phyloP scores from a whole-genome alignment of 2,113 vertebrate species.

The Phaetusa simplex region DNA sequence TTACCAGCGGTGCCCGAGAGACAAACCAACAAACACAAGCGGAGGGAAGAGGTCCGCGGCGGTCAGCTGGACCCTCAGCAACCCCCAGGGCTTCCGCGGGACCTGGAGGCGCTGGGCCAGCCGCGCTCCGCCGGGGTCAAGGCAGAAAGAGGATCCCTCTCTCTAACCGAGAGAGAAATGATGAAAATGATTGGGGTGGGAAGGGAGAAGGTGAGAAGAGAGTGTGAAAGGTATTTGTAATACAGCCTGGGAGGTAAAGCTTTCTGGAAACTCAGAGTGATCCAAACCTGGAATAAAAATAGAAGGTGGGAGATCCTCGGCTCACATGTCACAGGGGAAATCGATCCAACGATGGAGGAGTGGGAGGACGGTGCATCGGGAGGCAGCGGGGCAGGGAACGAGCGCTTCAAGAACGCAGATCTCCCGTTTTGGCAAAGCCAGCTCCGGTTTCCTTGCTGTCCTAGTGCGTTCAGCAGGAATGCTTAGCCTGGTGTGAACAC shows the following conservation, averaged over 20 bases:
- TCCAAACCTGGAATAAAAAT: constrained; percentile 14
- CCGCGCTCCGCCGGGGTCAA: rapidly evolving
- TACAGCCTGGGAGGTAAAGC: not conserved
- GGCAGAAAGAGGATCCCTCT: not conserved
- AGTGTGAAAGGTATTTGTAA: not conserved
- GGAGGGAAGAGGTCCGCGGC: not conserved
- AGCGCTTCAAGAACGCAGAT: not conserved
- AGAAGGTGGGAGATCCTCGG: not conserved
- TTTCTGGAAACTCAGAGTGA: not conserved
- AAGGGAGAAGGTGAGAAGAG: not conserved
- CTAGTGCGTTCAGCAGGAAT: not conserved
- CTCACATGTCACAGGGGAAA: not conserved
- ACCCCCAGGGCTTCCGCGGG: not conserved
- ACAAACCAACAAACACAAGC: not conserved
- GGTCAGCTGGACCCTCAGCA: not conserved
- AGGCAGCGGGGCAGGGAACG: not conserved
- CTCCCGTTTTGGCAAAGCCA: not conserved
- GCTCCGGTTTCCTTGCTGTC: not conserved
- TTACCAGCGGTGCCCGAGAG: not conserved
- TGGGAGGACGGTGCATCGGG: not conserved
- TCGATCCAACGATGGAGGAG: not conserved
- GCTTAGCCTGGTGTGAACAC: not conserved
- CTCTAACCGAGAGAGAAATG: not conserved
- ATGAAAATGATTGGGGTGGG: not conserved
- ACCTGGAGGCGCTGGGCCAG: not conserved